phyloP scores from a whole-genome alignment of 2,113 vertebrate species.

The Pantherophis guttatus region DNA sequence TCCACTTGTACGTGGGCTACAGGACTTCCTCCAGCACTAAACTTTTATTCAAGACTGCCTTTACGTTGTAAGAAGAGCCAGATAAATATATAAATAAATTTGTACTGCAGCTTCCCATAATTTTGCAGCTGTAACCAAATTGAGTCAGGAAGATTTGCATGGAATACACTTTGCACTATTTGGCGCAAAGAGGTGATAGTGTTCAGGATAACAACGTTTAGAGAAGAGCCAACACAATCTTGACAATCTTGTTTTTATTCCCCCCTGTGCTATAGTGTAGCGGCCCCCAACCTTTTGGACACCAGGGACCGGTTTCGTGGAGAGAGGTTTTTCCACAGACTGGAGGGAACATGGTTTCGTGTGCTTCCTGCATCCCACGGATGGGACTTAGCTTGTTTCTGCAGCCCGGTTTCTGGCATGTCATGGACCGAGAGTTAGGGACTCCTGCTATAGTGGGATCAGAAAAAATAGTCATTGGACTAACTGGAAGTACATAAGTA shows the following conservation, averaged over 20 bases:
- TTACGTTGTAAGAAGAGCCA: not conserved
- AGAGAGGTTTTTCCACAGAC: not conserved
- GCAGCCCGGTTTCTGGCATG: not conserved
- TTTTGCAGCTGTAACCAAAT: not conserved
- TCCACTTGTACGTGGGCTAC: not conserved
- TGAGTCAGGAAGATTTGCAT: not conserved
- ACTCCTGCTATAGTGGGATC: not conserved
- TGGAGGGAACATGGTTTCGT: not conserved
- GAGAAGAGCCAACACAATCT: not conserved
- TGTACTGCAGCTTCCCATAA: not conserved
- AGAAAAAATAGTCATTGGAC: not conserved
- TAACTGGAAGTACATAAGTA: not conserved
- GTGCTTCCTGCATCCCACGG: not conserved
- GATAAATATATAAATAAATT: not conserved
- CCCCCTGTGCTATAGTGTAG: not conserved
- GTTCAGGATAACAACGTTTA: not conserved
- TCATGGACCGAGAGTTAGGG: not conserved
- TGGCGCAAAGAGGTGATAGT: not conserved
- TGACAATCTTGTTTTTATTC: not conserved
- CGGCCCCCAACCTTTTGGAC: not conserved
- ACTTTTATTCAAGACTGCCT: not conserved
- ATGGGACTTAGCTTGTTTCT: not conserved
- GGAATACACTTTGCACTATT: not conserved
- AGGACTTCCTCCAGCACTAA: not conserved
- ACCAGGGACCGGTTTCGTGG: not conserved